Evolutionary conservation across 2,797 vertebrate species (phyloP).

Genomic region (Anniella stebbinsi): DNA sequence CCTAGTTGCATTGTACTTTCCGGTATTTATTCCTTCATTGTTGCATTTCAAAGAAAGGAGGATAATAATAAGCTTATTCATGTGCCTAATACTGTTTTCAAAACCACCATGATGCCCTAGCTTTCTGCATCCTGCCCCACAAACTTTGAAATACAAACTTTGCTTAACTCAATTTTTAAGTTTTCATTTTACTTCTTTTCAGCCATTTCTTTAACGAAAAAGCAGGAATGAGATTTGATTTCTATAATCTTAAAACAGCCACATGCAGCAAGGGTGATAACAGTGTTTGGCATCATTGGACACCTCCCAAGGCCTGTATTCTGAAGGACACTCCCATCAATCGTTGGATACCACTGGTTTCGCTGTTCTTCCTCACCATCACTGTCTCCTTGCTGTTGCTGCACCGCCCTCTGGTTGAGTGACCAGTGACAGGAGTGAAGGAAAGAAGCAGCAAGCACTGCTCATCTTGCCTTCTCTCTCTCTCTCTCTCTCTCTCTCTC

Average conservation of each 20-base stretch:
- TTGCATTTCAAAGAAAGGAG: neutral
- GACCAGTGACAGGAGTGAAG: neutral
- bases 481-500: neutral
- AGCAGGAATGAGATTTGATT: neutral
- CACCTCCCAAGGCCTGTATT: no score
- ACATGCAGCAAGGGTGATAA: neutral
- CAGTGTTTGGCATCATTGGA: no score
- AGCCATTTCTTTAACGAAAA: neutral
- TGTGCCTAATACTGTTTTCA: neutral
- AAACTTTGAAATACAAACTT: neutral
- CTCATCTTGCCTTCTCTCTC: neutral
- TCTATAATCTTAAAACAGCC: no score
- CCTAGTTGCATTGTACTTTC: accelerated
- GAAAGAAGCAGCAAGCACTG: neutral
- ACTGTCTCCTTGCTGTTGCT: neutral
- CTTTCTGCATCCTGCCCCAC: neutral
- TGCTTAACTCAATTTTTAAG: neutral
- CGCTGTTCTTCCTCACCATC: neutral
- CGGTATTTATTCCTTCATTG: accelerated
- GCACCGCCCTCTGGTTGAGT: neutral
- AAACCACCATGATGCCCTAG: accelerated
- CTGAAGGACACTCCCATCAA: no score
- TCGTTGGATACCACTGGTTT: no score
- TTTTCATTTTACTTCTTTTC: neutral
- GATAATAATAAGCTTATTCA: accelerated